Percentiles rank a stretch among this genome's conserved stretches.
These are phyloP conservation scores for Galleria mellonella DNA, from an alignment of 1,140 invertebrate genomes.

Conservation along the genomic window DNA sequence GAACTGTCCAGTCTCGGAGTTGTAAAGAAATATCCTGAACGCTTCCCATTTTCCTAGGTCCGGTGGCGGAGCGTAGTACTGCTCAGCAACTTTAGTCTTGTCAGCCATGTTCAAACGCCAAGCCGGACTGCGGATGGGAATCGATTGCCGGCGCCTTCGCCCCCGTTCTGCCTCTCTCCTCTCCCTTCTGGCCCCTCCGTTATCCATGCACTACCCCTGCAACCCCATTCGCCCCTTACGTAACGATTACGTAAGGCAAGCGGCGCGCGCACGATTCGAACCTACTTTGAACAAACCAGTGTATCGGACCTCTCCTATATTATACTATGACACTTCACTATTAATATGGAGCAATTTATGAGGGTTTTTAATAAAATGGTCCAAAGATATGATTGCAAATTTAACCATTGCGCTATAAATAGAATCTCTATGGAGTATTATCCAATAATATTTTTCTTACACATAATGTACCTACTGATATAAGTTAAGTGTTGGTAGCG, in stretches of 20 bases:
- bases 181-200: constrained; percentile 25
- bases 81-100: constrained; percentile 81
- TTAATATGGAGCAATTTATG: no score
- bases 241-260: constrained; percentile 58
- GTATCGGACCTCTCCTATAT: constrained; percentile 9
- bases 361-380: no score
- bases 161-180: constrained; percentile 34
- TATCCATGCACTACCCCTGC: constrained; percentile 21
- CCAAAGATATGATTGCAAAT: no score
- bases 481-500: no score
- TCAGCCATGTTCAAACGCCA: constrained; percentile 78
- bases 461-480: no score
- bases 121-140: constrained; percentile 61
- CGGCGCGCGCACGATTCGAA: constrained; percentile 54
- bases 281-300: constrained; percentile 25
- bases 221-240: constrained; percentile 53
- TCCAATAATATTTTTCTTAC: no score
- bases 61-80: constrained; percentile 86
- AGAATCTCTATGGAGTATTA: no score
- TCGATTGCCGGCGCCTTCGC: constrained; percentile 60
- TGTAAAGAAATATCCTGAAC: constrained; percentile 89
- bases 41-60: constrained; percentile 90
- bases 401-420: no score
- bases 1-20: constrained; percentile 91
- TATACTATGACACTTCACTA: no score